Evolutionary conservation across 1,140 invertebrate species (phyloP), one percentile per base, ranked within the genome.

Genomic region (Doryteuthis pealeii): DNA sequence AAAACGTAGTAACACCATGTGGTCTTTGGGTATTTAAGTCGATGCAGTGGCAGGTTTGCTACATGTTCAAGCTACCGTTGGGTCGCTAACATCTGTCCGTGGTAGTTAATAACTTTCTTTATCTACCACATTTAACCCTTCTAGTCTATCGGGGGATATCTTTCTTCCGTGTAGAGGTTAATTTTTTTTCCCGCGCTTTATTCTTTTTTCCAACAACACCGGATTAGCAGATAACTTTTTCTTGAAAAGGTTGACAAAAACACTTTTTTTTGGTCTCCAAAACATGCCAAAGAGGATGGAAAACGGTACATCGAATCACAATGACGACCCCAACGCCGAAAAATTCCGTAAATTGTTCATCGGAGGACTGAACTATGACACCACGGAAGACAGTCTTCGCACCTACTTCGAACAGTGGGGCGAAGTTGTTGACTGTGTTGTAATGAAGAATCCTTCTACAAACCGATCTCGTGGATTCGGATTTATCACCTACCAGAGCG

Each of bases 291-390:
- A 40, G 4, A 40, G 35, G 35, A 40, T 40, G 35, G 35, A 40
- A 40, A 40, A 40, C 35, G 35, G 35, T 10, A 40, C 35, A 40
- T 40, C 35, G 10, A 40, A 62, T 22, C 26, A 78, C 58, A 62
- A 72, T 35, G 68, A 70, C 8, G 76, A 81, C 69, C 79, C 78
- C 32, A 96, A 99, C 86, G 92, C 95, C 22, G 97, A 99, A 88
- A 96, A 98, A 85, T 92, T 96, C 78, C 90, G 97, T 30, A 99
- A 99, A 86, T 89, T 99, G 14, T 99, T 99, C 85, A 98, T 99
- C 84, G 97, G 97, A 62, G 97, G 97, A 2, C 89, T 99, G 28
- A 96, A 97, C 81, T 96, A 96, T 82, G 92, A 94, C 83, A 99
- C 97, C 26, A 96, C 94, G 12, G 96, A 99, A 85, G 94, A 97